Conservation (phyloP, 2,797 vertebrate genomes). For the Squalus acanthias region DNA sequence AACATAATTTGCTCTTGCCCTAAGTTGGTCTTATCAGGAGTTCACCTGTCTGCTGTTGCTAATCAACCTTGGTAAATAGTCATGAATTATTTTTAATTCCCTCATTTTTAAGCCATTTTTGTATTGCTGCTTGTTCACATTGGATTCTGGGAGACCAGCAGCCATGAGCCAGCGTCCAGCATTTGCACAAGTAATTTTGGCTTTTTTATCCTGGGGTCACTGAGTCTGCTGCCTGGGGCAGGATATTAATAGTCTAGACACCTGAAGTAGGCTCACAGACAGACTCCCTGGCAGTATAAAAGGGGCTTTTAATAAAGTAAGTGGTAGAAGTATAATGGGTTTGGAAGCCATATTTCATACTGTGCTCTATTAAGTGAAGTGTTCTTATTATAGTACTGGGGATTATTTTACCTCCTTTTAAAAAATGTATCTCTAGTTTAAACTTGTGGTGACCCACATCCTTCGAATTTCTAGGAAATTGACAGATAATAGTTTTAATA, state of each 20-base stretch:
- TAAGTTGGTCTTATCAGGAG: not conserved
- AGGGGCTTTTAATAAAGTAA: not conserved
- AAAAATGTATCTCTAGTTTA: not conserved
- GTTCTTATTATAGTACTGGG: not conserved
- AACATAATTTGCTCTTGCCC: conserved; percentile 5
- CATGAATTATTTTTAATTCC: not conserved
- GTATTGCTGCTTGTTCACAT: not conserved
- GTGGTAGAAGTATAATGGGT: not conserved
- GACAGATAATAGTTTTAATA: not conserved
- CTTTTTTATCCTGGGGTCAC: not conserved
- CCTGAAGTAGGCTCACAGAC: not conserved
- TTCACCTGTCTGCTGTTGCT: not conserved
- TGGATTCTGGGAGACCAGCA: not conserved
- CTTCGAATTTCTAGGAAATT: not conserved
- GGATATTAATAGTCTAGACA: not conserved
- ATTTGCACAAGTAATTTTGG: not conserved
- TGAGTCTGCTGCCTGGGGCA: not conserved
- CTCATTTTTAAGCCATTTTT: not conserved
- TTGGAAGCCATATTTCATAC: not conserved
- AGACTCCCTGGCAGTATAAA: not conserved
- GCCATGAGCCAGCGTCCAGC: not conserved
- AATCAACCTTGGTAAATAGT: not conserved
- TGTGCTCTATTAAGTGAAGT: not conserved
- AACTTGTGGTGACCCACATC: not conserved
- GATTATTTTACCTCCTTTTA: not conserved